phyloP scores from a whole-genome alignment of 2,888 invertebrate genomes.

The Parapristionchus giblindavisi region DNA sequence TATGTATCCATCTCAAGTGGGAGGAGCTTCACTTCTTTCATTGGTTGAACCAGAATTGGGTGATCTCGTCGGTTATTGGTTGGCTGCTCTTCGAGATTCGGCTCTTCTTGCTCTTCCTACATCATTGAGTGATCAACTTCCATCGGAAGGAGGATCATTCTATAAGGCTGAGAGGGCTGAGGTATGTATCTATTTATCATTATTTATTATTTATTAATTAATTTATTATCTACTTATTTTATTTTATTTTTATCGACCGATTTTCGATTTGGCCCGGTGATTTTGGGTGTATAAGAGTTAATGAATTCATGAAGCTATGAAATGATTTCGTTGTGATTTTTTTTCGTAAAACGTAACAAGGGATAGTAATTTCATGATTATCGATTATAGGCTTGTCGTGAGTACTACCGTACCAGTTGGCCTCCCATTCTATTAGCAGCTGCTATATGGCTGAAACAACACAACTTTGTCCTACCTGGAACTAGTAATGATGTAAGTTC shows the following conservation, averaged over 20 bases:
- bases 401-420: slow-evolving; percentile 91
- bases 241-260: no score
- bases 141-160: slow-evolving; percentile 94
- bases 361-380: no score
- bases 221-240: no score
- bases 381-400: slow-evolving; percentile 78
- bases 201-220: slow-evolving; percentile 34
- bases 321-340: no score
- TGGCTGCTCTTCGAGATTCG: slow-evolving; percentile 88
- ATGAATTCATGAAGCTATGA: no score
- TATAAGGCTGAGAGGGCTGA: slow-evolving; percentile 96
- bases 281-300: no score
- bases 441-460: slow-evolving; percentile 83
- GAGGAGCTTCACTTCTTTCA: slow-evolving; percentile 76
- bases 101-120: slow-evolving; percentile 76
- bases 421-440: slow-evolving; percentile 93
- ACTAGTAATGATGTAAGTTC: slow-evolving; percentile 25
- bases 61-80: slow-evolving; percentile 91
- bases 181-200: no score
- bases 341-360: no score
- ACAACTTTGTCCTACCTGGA: slow-evolving; percentile 74
- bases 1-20: not conserved
- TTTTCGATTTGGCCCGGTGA: no score
- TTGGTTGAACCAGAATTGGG: slow-evolving; percentile 92
- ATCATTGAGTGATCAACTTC: slow-evolving; percentile 92